A percentile compares a stretch with the other conserved stretches of the same genome.
Evolutionary conservation across 2,113 vertebrate species (phyloP).

Genomic region (Rhabdomys dilectus): DNA sequence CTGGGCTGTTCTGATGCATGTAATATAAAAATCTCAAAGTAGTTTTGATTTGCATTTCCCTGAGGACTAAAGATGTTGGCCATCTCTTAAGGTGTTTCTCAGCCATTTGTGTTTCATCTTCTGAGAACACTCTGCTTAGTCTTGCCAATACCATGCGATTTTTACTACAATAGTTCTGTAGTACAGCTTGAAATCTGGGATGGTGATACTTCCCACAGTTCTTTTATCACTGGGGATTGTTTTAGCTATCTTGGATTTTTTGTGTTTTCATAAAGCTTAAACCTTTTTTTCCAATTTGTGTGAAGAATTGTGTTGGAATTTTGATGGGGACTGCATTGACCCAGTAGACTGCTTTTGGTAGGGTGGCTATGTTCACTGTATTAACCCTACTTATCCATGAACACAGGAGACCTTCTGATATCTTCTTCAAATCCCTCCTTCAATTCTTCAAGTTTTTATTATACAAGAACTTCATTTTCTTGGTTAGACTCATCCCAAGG

Average conservation of each 20-base stretch:
- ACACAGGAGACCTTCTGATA: neutral
- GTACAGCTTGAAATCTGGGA: neutral
- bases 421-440: neutral
- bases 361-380: neutral
- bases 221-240: neutral
- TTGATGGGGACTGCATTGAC: neutral
- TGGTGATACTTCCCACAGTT: neutral
- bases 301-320: neutral
- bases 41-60: neutral
- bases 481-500: neutral
- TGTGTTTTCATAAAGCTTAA: neutral
- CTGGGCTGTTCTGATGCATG: neutral
- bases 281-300: neutral
- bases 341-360: neutral
- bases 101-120: neutral
- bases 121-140: neutral
- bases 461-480: neutral
- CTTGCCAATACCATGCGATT: neutral
- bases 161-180: neutral
- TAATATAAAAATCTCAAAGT: neutral
- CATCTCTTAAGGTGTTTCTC: neutral
- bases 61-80: neutral
- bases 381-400: neutral
- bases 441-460: neutral
- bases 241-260: neutral